These are phyloP conservation scores for Phainopepla nitens DNA, from an alignment of 2,113 vertebrate species.

Conservation along the genomic window DNA sequence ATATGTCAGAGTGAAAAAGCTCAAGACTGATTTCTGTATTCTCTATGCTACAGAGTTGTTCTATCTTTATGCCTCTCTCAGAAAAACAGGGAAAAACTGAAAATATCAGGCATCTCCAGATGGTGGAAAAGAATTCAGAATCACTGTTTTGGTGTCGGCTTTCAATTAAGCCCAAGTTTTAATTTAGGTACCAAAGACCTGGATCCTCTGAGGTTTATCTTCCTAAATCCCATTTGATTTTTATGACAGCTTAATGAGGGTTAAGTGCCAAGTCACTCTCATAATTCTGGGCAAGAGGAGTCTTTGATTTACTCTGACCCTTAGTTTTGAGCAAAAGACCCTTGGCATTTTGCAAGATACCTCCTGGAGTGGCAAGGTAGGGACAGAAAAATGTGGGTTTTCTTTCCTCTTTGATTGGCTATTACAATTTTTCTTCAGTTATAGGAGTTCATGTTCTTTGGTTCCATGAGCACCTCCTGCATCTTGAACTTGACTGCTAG, in stretches of 20 bases:
- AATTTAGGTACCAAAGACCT: neutral
- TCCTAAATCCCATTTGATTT: neutral
- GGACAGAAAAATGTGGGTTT: neutral
- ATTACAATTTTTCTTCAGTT: neutral
- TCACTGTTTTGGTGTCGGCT: neutral
- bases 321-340: neutral
- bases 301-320: neutral
- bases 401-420: neutral
- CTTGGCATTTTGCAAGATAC: neutral
- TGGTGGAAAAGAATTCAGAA: neutral
- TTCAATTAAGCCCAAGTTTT: neutral
- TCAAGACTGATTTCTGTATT: constrained; percentile 18
- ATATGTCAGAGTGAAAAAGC: neutral
- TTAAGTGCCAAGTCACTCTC: neutral
- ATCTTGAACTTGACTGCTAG: neutral
- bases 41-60: neutral
- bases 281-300: neutral
- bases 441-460: neutral
- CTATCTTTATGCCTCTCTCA: constrained; percentile 4
- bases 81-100: constrained; percentile 7
- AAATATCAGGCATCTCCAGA: constrained; percentile 7
- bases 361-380: neutral
- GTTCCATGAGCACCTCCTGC: neutral
- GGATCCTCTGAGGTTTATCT: neutral
- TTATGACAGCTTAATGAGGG: neutral